These are phyloP conservation scores for Heliconius erato DNA, from an alignment of 2,888 invertebrate genomes.

Conservation along the genomic window DNA sequence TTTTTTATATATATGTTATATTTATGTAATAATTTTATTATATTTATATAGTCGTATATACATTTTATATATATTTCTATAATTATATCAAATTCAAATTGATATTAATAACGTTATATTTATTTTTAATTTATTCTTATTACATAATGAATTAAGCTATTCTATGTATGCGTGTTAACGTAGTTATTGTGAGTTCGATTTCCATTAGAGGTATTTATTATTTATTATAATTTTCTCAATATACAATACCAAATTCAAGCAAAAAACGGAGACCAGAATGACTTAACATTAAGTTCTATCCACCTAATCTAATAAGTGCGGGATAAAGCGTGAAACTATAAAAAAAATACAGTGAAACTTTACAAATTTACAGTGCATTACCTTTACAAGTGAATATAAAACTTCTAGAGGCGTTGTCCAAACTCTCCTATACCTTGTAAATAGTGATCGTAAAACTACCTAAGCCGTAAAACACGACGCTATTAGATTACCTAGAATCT, in stretches of 20 bases:
- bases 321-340: not conserved
- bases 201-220: no score
- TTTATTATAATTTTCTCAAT: not conserved
- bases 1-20: not conserved
- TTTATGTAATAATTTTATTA: not conserved
- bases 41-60: not conserved
- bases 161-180: no score
- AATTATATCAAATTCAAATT: no score
- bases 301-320: not conserved
- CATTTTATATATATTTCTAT: not conserved
- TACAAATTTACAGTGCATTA: not conserved
- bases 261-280: not conserved
- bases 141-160: no score
- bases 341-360: not conserved
- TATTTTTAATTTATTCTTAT: no score
- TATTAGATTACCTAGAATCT: slow-evolving; percentile 41
- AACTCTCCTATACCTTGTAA: slow-evolving; percentile 25
- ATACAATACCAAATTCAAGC: not conserved
- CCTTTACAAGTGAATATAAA: slow-evolving; percentile 23
- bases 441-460: slow-evolving; percentile 38
- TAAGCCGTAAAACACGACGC: slow-evolving; percentile 36
- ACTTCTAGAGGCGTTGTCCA: slow-evolving; percentile 38
- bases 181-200: no score
- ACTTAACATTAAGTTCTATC: not conserved
- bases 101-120: no score